Base-by-base conservation (phyloP, 2,113 vertebrate genomes). In the Dascyllus trimaculatus region DNA sequence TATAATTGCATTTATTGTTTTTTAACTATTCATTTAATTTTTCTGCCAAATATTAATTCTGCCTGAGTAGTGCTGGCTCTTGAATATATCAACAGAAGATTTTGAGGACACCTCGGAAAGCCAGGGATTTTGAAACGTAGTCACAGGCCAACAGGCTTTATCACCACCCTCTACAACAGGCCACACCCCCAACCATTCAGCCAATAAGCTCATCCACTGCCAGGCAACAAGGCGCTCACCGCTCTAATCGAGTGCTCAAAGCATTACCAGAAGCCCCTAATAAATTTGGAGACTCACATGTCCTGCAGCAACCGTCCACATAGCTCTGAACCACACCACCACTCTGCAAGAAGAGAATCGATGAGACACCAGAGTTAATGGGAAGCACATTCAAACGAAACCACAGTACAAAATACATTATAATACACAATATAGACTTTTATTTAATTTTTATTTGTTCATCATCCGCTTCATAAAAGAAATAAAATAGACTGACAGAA, bases 231-330 rank as follows among this genome's bases (percentile, higher is more conserved):
- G 80, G 86, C 87, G 87, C 87, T 89, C 90, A 90, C 90, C 90
- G 78, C 60, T 71, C 69, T 68, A 85, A 92, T 85, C 71, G 75
- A 79, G 73, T 79, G 84, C 89, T 85, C 71, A 94, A 96, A 93
- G 94, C 93, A 78, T 73, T 57, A 86, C 62, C 73, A 94, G 78
- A 89, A 95, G 84, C 88, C 53, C 80, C 80, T 54, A 92, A 92
- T 84, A 73, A 81, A 91, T 56, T 5, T 29, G 59, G 24, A 85
- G 76, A 99, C 98, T 99, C 96, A 99, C 98, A 99, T 89, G 96
- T 99, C 94, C 93, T 98, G 95, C 98, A 99, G 95, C 98, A 99
- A 91, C 97, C 98, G 71, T 98, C 97, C 46, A 96, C 96, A 78
- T 96, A 99, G 7, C 88, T 96, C 92, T 98, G 96, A 83, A 98